Conservation (phyloP, 2,797 vertebrate species). For the Hydrophis major region DNA sequence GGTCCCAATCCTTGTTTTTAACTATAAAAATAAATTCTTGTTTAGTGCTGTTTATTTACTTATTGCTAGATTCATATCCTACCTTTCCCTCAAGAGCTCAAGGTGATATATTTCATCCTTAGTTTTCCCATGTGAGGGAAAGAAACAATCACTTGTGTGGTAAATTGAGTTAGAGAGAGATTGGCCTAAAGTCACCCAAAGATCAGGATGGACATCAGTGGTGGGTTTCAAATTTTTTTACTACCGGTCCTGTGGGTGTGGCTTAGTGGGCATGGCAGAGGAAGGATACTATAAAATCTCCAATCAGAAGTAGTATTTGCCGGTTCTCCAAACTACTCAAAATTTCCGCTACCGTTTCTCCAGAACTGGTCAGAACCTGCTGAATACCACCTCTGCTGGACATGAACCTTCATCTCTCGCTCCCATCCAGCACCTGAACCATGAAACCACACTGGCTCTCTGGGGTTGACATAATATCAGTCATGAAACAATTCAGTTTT, state of each 20-base stretch:
- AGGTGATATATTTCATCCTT: not conserved
- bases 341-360: no score
- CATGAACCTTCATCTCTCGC: not conserved
- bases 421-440: not conserved
- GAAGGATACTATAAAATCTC: no score
- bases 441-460: not conserved
- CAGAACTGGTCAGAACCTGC: no score
- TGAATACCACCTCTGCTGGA: not conserved
- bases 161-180: not conserved
- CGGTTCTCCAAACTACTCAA: no score
- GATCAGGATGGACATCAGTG: not conserved
- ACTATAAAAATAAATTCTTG: not conserved
- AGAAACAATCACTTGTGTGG: not conserved
- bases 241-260: no score
- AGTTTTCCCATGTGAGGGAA: not conserved
- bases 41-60: not conserved
- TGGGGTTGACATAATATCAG: no score
- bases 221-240: no score
- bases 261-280: no score
- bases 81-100: not conserved
- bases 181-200: not conserved
- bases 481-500: not conserved
- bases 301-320: no score
- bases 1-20: not conserved
- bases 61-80: not conserved